Conservation (phyloP, 2,888 invertebrate species). For the Cryptocephalus moraei region DNA sequence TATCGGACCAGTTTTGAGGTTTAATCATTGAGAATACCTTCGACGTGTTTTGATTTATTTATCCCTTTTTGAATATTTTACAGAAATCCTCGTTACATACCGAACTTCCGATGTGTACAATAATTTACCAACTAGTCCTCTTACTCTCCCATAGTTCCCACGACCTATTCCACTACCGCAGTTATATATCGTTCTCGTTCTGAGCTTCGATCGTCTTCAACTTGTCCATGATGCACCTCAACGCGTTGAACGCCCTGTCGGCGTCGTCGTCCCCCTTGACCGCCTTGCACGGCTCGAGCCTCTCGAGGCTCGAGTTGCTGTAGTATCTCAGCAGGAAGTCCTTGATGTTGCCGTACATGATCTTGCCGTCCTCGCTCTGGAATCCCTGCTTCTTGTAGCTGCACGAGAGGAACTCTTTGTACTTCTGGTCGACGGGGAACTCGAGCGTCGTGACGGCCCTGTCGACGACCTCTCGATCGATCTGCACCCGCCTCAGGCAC, state of each 20-base stretch:
- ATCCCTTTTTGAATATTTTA: too few species aligned
- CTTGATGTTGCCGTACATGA: constrained; percentile 23
- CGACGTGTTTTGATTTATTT: too few species aligned
- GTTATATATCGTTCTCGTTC: background rate
- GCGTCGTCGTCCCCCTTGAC: constrained; percentile 12
- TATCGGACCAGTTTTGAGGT: too few species aligned
- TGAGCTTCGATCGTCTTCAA: constrained; percentile 5
- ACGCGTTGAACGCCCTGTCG: constrained; percentile 17
- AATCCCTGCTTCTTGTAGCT: constrained; percentile 29
- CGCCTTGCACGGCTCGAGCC: constrained; percentile 7
- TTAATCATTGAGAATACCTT: too few species aligned
- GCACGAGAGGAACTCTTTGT: constrained; percentile 25
- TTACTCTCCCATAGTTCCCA: too few species aligned
- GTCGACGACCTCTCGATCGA: constrained; percentile 18
- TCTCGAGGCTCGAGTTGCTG: background rate
- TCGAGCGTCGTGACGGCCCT: constrained; percentile 13
- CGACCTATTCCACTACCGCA: background rate
- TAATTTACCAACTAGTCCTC: too few species aligned
- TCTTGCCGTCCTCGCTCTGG: constrained; percentile 22
- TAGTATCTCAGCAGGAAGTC: constrained; percentile 16
- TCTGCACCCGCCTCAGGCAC: constrained; percentile 22
- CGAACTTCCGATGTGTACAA: too few species aligned
- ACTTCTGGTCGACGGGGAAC: constrained; percentile 16
- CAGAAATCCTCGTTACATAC: too few species aligned
- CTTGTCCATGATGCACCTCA: constrained; percentile 15